Evolutionary conservation across 2,888 invertebrate species (phyloP).

Genomic region (Lordiphosa andalusiaca): DNA sequence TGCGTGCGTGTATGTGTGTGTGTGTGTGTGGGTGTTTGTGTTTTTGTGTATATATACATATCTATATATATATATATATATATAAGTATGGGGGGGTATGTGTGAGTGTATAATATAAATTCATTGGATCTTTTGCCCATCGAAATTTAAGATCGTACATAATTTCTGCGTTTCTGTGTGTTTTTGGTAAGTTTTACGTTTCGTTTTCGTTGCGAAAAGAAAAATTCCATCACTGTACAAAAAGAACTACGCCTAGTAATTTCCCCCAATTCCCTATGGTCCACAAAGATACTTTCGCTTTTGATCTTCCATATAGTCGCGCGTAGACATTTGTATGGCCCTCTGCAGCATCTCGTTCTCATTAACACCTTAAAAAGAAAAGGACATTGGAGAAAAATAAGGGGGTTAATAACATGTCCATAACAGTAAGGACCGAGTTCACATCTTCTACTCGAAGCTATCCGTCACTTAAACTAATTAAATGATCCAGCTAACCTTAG

Average conservation of each 20-base stretch:
- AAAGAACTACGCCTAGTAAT: conserved; percentile 8
- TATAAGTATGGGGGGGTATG: conserved; percentile 4
- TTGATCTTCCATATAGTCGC: conserved; percentile 79
- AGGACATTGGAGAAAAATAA: background rate
- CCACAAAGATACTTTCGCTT: conserved; percentile 77
- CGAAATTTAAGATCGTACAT: conserved; percentile 21
- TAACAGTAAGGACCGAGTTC: background rate
- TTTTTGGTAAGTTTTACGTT: conserved; percentile 40
- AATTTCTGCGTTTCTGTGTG: conserved; percentile 25
- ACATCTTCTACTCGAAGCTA: too few relatives aligned
- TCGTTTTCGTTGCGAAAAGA: conserved; percentile 56
- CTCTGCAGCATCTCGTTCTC: conserved; percentile 80
- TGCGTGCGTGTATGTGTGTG: too few relatives aligned
- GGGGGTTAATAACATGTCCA: background rate
- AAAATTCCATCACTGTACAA: conserved; percentile 62
- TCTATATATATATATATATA: conserved; percentile 26
- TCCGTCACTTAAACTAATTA: too few relatives aligned
- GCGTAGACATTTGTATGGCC: conserved; percentile 80
- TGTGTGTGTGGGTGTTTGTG: too few relatives aligned
- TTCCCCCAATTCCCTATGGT: conserved; percentile 50
- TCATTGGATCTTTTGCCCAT: background rate
- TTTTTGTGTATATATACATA: conserved; percentile 23
- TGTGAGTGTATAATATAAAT: conserved; percentile 3
- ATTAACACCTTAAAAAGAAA: conserved; percentile 51
- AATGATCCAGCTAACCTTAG: too few relatives aligned